These are phyloP conservation scores for Paramacrobiotus metropolitanus DNA, from an alignment of 1,140 invertebrate genomes.

Conservation along the genomic window DNA sequence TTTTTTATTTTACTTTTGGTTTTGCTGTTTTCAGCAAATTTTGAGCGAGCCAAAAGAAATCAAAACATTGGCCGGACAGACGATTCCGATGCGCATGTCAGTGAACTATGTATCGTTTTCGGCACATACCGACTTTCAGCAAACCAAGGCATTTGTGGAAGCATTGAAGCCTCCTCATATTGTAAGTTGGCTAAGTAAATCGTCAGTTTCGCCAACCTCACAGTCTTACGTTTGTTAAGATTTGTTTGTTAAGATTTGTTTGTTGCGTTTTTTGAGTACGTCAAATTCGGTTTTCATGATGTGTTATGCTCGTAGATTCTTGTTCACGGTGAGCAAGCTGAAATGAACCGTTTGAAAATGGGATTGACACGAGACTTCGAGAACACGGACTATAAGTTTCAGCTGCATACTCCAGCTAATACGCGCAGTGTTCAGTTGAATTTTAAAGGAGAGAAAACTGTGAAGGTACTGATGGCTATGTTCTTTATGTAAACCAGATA, in stretches of 20 bases:
- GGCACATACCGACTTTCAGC: slow-evolving; percentile 95
- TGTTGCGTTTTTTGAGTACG: slow-evolving; percentile 1
- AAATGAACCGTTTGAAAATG: slow-evolving; percentile 85
- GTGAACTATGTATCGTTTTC: slow-evolving; percentile 99
- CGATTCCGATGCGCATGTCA: slow-evolving; percentile 81
- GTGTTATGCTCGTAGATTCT: slow-evolving; percentile 35
- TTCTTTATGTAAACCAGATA: too few relatives aligned
- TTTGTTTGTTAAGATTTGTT: too few relatives aligned
- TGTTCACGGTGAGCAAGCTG: slow-evolving; percentile 95
- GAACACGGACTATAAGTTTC: slow-evolving; percentile 53
- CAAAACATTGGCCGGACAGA: slow-evolving; percentile 75
- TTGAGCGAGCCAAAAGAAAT: slow-evolving; percentile 95
- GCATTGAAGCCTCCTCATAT: slow-evolving; percentile 82
- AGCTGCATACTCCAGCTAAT: slow-evolving; percentile 85
- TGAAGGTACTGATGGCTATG: too few relatives aligned
- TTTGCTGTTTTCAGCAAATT: slow-evolving; percentile 34
- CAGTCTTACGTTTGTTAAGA: not conserved
- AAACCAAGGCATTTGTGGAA: slow-evolving; percentile 90
- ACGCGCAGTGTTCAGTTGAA: slow-evolving; percentile 74
- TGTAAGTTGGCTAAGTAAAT: slow-evolving; percentile 27
- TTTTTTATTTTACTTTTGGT: not conserved
- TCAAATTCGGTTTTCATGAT: slow-evolving; percentile 8
- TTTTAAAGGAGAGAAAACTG: slow-evolving; percentile 89
- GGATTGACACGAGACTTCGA: slow-evolving; percentile 83
- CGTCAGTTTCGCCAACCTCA: not conserved